Evolutionary conservation across 1,140 invertebrate genomes (phyloP), one percentile per base, ranked within the genome.

Genomic region (Orussus abietinus): DNA sequence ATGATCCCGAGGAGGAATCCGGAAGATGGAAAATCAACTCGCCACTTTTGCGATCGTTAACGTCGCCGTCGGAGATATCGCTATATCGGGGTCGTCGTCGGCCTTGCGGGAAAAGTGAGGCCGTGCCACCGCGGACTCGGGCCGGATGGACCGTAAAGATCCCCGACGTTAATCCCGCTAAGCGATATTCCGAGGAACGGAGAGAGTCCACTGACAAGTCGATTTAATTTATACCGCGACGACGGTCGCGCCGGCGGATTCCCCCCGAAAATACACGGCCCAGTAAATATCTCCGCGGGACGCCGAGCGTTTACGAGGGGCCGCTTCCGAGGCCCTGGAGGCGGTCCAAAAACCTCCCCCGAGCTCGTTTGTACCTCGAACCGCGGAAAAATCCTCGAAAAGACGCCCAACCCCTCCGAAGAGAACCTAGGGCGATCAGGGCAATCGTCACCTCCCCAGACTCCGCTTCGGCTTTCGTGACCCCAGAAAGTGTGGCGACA

Each of bases 121-220:
- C n/a, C n/a, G n/a, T n/a, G n/a, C n/a, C n/a, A n/a, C n/a, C n/a
- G n/a, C n/a, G n/a, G n/a, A n/a, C n/a, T n/a, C n/a, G n/a, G 35
- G 18, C 38, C 38, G 29, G 42, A 22, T 7, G 35, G 40, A 39
- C 26, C 39, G 43, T 47, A 45, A 57, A 50, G 41, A 46, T 30
- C 22, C 38, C 22, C 25, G 40, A 35, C 31, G 51, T 56, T 60
- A 57, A 59, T 49, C 47, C 54, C 38, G 47, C 40, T 56, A 53
- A 56, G 59, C 56, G 58, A 58, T 62, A 60, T 60, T 60, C 60
- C n/a, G n/a, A 60, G 45, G 36, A 49, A 33, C 53, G 35, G 31
- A 32, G 40, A n/a, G n/a, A n/a, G n/a, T 39, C n/a, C 47, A 42
- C 39, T 49, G 59, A 61, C 59, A 53, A 56, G 57, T 51, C 57